Evolutionary conservation across 2,888 invertebrate species (phyloP).

Genomic region (Tetragnatha montana): DNA sequence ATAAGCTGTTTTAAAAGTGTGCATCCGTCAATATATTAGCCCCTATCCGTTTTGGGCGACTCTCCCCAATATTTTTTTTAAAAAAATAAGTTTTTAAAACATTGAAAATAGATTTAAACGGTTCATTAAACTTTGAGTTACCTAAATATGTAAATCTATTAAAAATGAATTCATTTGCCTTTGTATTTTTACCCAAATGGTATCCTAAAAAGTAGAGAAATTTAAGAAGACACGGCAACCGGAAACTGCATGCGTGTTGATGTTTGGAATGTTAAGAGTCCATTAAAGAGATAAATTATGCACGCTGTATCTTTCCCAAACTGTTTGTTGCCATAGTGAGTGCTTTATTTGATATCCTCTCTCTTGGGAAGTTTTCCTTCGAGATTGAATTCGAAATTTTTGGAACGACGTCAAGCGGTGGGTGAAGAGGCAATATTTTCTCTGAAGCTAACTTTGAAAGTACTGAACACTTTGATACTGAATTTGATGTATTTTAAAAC

Average conservation of each 20-base stretch:
- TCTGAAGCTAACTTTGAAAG: background rate
- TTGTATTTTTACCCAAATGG: background rate
- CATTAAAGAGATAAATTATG: background rate
- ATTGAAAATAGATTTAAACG: too few species aligned
- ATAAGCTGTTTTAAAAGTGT: too few species aligned
- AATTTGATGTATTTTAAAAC: background rate
- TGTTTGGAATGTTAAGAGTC: background rate
- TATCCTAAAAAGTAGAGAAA: background rate
- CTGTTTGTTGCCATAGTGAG: background rate
- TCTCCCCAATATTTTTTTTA: too few species aligned
- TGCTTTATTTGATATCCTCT: background rate
- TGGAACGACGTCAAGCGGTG: background rate
- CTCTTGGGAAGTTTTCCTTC: background rate
- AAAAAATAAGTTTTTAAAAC: too few species aligned
- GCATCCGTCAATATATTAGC: too few species aligned
- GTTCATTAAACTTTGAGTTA: background rate
- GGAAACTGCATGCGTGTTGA: background rate
- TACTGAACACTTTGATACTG: background rate
- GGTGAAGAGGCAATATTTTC: background rate
- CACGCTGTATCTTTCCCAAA: background rate
- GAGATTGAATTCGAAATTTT: background rate
- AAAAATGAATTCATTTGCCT: too few species aligned
- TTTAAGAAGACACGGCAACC: background rate
- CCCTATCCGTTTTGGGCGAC: too few species aligned
- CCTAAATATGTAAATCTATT: background rate